Conservation (phyloP, 2,797 vertebrate species). For the Tokudaia muenninki region DNA sequence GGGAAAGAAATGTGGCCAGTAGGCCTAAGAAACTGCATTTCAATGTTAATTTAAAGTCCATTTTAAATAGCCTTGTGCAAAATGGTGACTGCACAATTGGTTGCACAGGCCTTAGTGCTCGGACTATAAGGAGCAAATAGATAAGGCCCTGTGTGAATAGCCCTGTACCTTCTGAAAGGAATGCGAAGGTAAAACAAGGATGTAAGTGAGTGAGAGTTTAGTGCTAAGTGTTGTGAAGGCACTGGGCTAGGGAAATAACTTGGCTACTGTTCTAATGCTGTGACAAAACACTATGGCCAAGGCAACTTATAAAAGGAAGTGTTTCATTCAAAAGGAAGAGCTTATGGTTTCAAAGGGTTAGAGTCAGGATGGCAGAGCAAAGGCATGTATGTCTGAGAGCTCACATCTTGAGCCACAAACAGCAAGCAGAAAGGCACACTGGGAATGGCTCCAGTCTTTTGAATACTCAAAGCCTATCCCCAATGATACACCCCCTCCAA, state of each 20-base stretch:
- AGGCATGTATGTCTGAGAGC: not conserved
- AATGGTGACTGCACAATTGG: not conserved
- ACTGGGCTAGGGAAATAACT: not conserved
- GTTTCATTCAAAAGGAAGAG: not conserved
- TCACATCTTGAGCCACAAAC: not conserved
- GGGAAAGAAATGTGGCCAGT: not conserved
- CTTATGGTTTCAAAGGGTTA: not conserved
- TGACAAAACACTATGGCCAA: not conserved
- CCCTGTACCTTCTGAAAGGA: not conserved
- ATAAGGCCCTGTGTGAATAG: not conserved
- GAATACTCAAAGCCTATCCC: not conserved
- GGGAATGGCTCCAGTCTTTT: not conserved
- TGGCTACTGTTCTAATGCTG: not conserved
- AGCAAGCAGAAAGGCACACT: not conserved
- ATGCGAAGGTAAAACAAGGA: not conserved
- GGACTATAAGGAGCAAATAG: rapidly evolving
- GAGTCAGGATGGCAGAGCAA: not conserved
- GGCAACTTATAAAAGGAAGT: not conserved
- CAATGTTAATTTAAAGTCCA: not conserved
- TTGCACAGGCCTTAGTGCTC: not conserved
- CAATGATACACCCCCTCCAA: not conserved
- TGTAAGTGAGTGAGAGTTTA: not conserved
- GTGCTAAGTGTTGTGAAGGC: not conserved
- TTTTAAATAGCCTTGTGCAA: not conserved
- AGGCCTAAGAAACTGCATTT: not conserved